Evolutionary conservation across 2,888 invertebrate genomes (phyloP), one percentile per base, ranked within the genome.

Genomic region (Drosophila flavopinicola): DNA sequence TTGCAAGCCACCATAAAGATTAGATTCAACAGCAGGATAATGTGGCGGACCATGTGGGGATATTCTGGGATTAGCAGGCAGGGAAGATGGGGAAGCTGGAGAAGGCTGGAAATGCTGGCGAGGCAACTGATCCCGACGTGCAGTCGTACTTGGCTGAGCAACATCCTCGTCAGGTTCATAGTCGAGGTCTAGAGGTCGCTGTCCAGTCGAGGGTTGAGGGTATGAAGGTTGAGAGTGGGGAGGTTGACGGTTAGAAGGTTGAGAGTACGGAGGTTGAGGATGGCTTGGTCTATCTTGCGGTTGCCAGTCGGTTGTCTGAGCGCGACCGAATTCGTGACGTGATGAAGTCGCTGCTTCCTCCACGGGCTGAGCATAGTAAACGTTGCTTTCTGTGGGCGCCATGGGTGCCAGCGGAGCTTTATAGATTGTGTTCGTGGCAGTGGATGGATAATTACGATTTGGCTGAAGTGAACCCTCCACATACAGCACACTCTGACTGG

Each of bases 281-380:
- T 11, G 23, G 4, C 13, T 29, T 10, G 5, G 57, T 15, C 52
- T n/a, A n/a, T n/a, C n/a, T n/a, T n/a, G n/a, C 29, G 45, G 17
- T 1, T 51, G 63, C 83, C 73, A 68, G 41, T 49, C 42, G 35
- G 49, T 37, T 29, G 24, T 30, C n/a, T 49, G 33, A 9, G 56
- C 32, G 25, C 87, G 78, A 49, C 85, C 78, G 23, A 65, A 69
- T 49, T 84, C 79, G 39, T 79, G 75, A 15, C 87, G 86, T 3
- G 67, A 30, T 29, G 53, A 41, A 15, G 37, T 30, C 10, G 23
- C 32, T 15, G 52, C 35, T 53, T 85, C 78, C 32, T 87, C 70
- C n/a, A 87, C 86, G 7, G 89, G 90, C 57, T 88, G 83, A 20
- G 90, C 89, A 58, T 89, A 89, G 52, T 88, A 89, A 48, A 84